These are phyloP conservation scores for Drosophila albomicans DNA, from an alignment of 1,140 invertebrate genomes.

Conservation along the genomic window DNA sequence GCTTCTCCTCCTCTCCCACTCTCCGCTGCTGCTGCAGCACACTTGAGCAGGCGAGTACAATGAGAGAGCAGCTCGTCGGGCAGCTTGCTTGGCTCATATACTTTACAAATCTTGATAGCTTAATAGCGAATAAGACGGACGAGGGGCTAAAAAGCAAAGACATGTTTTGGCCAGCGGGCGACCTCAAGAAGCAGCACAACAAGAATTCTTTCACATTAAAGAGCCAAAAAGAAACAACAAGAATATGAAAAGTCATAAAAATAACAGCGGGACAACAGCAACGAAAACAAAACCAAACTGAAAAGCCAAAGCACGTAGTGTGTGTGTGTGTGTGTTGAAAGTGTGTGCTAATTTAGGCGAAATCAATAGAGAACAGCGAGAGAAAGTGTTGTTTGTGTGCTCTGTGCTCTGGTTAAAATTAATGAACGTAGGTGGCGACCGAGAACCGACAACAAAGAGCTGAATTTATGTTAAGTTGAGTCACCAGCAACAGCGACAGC, in stretches of 20 bases:
- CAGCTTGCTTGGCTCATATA: slow-evolving; percentile 78
- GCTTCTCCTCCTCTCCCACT: neutral
- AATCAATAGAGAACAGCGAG: slow-evolving; percentile 66
- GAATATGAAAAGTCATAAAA: slow-evolving; percentile 79
- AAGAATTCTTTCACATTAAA: slow-evolving; percentile 65
- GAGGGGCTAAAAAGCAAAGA: slow-evolving; percentile 67
- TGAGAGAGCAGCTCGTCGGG: slow-evolving; percentile 43
- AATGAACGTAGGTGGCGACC: slow-evolving; percentile 57
- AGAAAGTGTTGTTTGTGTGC: slow-evolving; percentile 1
- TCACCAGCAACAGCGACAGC: slow-evolving; percentile 40
- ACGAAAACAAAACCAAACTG: slow-evolving; percentile 6
- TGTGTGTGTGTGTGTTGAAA: slow-evolving; percentile 1
- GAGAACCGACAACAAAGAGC: slow-evolving; percentile 27
- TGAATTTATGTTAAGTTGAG: slow-evolving; percentile 67
- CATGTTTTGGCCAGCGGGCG: slow-evolving; percentile 78
- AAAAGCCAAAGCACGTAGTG: slow-evolving; percentile 12
- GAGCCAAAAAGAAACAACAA: slow-evolving; percentile 64
- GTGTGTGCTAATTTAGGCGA: slow-evolving; percentile 77
- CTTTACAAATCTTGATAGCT: slow-evolving; percentile 83
- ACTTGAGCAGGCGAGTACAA: slow-evolving; percentile 58
- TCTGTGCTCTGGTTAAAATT: slow-evolving; percentile 30
- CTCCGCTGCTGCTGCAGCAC: slow-evolving; percentile 1
- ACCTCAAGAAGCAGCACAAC: slow-evolving; percentile 8
- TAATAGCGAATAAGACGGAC: slow-evolving; percentile 60
- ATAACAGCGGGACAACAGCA: slow-evolving; percentile 68